Evolutionary conservation across 2,888 invertebrate genomes (phyloP), one percentile per base, ranked within the genome.

Genomic region (Epirrhoe alternata): DNA sequence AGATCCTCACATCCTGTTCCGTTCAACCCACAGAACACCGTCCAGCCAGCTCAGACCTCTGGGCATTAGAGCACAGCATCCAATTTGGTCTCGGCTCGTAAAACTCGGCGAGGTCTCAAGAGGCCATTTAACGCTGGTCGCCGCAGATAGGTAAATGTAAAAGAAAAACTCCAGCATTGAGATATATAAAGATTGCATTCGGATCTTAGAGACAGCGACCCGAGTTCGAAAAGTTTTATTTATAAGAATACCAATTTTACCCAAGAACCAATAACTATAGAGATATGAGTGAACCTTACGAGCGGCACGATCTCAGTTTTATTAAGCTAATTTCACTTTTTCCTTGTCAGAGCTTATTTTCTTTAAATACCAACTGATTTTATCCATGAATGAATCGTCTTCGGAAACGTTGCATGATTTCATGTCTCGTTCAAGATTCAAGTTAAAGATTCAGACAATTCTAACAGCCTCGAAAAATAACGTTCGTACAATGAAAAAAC

Each of bases 101-200:
- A 73, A 72, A 72, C 54, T 67, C 61, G 64, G 64, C 60, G 45
- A 49, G 58, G 65, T 72, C 72, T 69, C 73, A 53, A 51, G 72
- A 66, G 73, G 52, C 71, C 75, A 72, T 75, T 75, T 75, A 73
- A 71, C 58, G 65, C 64, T 75, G 75, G 74, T 71, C 73, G 66
- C 71, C 65, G 67, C 68, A 70, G 71, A 74, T 71, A 73, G 71
- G 73, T 74, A 73, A 70, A 73, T 71, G 71, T 72, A 66, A 67
- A 72, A 72, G 71, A 72, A 70, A 74, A 73, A 68, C 69, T 71
- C 64, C 67, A 64, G 61, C 61, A 62, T 64, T 56, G 68, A 66
- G 69, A 71, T 70, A 60, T 69, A 71, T 69, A 71, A 67, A 68
- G 72, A 71, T 72, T 72, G 70, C 63, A 60, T 53, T 56, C 67